Base-by-base conservation (phyloP, 2,113 vertebrate species). In the Stictonetta naevosa region DNA sequence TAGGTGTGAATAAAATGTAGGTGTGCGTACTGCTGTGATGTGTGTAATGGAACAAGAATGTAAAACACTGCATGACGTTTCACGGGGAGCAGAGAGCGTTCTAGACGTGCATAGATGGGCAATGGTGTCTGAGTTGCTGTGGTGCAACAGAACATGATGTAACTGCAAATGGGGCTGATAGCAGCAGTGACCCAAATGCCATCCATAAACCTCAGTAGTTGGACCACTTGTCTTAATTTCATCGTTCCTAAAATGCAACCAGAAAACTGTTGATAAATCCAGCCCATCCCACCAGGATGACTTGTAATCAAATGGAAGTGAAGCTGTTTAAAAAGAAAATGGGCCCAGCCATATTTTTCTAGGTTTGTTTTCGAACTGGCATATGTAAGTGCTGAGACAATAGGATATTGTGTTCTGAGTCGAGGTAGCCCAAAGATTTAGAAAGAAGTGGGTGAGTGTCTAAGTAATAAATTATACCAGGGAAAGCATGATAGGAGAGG, bases 271-370 rank as follows among this genome's bases (percentile, higher is more conserved):
- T 42, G 19, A 11, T 36, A 22, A 56, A 50, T 31, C 72, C 38
- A 80, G 76, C 59, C 53, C 44, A 59, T 73, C 40, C 48, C 88
- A 62, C 89, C 91, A 56, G 80, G 63, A 55, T 68, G 83, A 79
- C 71, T 74, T 38, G 60, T 74, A 29, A 53, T 23, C 0, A 8
- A 38, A 21, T 13, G 10, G 36, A 44, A 34, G 16, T 7, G 20
- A 48, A 46, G 63, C 12, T 18, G 8, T 62, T 64, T 34, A 21
- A 7, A 44, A 74, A 71, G 59, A 4, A 56, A 42, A 33, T 10
- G 6, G 16, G 5, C n/a, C 9, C 53, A 21, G 36, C 17, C 18
- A 1, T 62, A 5, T 22, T 28, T 5, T 52, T 33, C 34, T 31
- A 10, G 46, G 13, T 56, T 40, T 17, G 19, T 29, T 19, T 58